Conservation (phyloP, 2,113 vertebrate genomes). For the Lepisosteus oculatus region DNA sequence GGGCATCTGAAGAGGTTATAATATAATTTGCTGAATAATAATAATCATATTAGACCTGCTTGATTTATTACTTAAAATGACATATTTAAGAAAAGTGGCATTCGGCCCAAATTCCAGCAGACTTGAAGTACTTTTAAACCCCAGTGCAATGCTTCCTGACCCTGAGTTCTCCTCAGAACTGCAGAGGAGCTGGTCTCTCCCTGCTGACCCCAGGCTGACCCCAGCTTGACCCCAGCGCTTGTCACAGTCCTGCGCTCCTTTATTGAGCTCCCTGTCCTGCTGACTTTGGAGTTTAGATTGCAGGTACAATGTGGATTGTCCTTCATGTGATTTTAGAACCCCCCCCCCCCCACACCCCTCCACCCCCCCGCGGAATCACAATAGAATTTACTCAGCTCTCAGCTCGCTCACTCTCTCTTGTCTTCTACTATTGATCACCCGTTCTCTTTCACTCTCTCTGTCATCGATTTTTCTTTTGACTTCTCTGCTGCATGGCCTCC, state of each 20-base stretch:
- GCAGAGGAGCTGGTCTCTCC: slow-evolving; percentile 36
- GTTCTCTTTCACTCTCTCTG: slow-evolving; percentile 40
- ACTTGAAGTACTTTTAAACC: too few relatives aligned
- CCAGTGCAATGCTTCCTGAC: too few relatives aligned
- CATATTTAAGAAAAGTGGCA: too few relatives aligned
- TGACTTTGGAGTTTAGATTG: slow-evolving; percentile 82
- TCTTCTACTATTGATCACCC: slow-evolving; percentile 56
- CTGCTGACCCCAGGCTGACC: slow-evolving; percentile 53
- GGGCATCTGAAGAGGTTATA: too few relatives aligned
- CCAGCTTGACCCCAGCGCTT: slow-evolving; percentile 68
- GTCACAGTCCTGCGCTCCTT: slow-evolving; percentile 66
- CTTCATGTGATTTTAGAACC: slow-evolving; percentile 67
- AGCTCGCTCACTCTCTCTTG: slow-evolving; percentile 47
- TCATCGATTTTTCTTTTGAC: slow-evolving; percentile 17
- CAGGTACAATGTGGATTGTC: slow-evolving; percentile 85
- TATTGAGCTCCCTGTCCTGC: slow-evolving; percentile 64
- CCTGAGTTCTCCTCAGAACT: too few relatives aligned
- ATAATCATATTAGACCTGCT: too few relatives aligned
- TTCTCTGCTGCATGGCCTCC: neutral
- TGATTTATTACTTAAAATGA: too few relatives aligned
- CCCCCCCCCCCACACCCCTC: neutral
- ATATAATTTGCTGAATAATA: too few relatives aligned
- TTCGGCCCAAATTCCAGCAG: too few relatives aligned
- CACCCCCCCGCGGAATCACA: slow-evolving; percentile 64
- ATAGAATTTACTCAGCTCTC: slow-evolving; percentile 70